Evolutionary conservation across 2,888 invertebrate genomes (phyloP).

Genomic region (Sphaeridia pumilis): DNA sequence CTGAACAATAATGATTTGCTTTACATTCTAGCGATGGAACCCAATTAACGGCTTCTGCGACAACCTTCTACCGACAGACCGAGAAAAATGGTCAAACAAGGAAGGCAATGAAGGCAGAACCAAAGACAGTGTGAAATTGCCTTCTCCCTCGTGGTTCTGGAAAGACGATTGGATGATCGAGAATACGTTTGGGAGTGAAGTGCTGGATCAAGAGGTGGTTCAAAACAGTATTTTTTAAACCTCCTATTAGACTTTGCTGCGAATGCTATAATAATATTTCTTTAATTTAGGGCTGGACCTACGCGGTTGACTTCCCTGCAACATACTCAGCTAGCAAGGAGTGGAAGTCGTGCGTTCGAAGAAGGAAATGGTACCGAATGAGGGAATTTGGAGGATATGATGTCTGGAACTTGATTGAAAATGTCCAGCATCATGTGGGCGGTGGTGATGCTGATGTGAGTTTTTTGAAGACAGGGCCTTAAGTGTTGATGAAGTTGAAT

Average conservation of each 20-base stretch:
- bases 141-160: slow-evolving; percentile 97
- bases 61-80: slow-evolving; percentile 72
- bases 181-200: slow-evolving; percentile 69
- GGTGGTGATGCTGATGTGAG: slow-evolving; percentile 42
- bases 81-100: slow-evolving; percentile 70
- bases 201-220: slow-evolving; percentile 76
- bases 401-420: slow-evolving; percentile 84
- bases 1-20: no score
- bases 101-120: slow-evolving; percentile 69
- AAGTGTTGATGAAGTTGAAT: slow-evolving; percentile 2
- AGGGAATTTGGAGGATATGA: slow-evolving; percentile 78
- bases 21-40: slow-evolving; percentile 83
- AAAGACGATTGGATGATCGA: slow-evolving; percentile 88
- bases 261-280: no score
- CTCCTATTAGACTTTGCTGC: no score
- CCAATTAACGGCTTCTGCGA: slow-evolving; percentile 78
- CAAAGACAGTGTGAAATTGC: slow-evolving; percentile 68
- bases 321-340: slow-evolving; percentile 72
- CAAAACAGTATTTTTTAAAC: slow-evolving; percentile 33
- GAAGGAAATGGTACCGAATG: slow-evolving; percentile 73
- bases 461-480: no score
- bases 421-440: slow-evolving; percentile 74
- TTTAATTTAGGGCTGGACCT: slow-evolving; percentile 95
- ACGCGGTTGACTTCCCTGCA: slow-evolving; percentile 82
- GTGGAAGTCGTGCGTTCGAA: slow-evolving; percentile 77